Evolutionary conservation across 2,797 vertebrate genomes (phyloP).

Genomic region (Acanthurus leucopareius): DNA sequence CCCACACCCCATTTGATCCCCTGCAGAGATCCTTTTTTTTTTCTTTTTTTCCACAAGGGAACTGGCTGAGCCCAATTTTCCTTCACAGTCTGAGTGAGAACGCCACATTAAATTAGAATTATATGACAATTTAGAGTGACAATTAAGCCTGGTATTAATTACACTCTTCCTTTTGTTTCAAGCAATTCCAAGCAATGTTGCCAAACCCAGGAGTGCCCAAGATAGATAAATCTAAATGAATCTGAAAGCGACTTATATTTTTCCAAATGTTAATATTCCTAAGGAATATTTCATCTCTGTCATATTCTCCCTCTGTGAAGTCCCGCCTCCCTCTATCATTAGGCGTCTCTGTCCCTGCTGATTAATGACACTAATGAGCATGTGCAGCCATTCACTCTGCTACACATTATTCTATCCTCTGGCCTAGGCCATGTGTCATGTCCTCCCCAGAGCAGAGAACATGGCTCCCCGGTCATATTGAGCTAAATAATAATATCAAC

Average conservation of each 20-base stretch:
- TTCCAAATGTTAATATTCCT: conserved; percentile 74
- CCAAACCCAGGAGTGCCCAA: conserved; percentile 51
- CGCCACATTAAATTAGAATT: conserved; percentile 60
- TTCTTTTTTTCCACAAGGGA: conserved; percentile 44
- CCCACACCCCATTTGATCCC: conserved; percentile 62
- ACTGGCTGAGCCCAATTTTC: conserved; percentile 49
- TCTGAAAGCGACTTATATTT: conserved; percentile 58
- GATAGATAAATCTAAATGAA: conserved; percentile 65
- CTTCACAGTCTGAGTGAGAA: conserved; percentile 51
- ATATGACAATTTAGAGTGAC: conserved; percentile 67
- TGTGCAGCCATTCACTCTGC: conserved; percentile 81
- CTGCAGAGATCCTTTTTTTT: conserved; percentile 53
- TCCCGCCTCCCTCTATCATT: conserved; percentile 77
- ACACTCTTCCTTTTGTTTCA: conserved; percentile 68
- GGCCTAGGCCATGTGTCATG: conserved; percentile 76
- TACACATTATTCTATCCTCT: conserved; percentile 80
- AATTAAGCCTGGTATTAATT: conserved; percentile 73
- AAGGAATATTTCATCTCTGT: conserved; percentile 76
- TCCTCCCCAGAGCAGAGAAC: conserved; percentile 65
- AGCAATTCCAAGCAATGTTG: conserved; percentile 54
- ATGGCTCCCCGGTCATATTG: conserved; percentile 50
- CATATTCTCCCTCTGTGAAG: conserved; percentile 67
- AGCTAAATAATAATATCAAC: conserved; percentile 63
- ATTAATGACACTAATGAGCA: conserved; percentile 87
- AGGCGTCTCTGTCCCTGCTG: conserved; percentile 79